Conservation (phyloP, 2,113 vertebrate species). For the Climacteris rufus region DNA sequence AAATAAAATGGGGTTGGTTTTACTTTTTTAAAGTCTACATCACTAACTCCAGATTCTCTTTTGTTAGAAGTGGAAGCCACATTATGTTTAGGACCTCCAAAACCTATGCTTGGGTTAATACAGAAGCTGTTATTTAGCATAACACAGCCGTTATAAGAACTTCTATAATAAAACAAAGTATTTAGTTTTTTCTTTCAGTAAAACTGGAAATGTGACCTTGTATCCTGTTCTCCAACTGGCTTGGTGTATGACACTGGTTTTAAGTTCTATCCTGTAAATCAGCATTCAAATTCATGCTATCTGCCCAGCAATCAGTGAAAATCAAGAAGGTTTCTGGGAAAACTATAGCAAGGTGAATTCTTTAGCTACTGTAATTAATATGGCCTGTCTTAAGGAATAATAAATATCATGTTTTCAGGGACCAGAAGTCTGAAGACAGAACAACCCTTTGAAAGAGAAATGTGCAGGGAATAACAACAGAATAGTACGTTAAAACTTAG, state of each 20-base stretch:
- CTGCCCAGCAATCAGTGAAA: neutral
- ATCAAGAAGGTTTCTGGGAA: neutral
- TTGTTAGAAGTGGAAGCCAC: neutral
- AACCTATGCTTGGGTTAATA: neutral
- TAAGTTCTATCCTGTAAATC: neutral
- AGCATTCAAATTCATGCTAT: neutral
- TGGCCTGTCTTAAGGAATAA: neutral
- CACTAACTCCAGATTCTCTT: neutral
- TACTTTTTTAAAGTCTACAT: neutral
- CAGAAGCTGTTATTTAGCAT: neutral
- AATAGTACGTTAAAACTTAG: neutral
- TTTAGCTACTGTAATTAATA: neutral
- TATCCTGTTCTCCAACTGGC: neutral
- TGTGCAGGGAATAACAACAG: neutral
- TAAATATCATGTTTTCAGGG: neutral
- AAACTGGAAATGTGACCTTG: neutral
- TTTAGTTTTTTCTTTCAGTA: neutral
- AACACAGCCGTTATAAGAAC: neutral
- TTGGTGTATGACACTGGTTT: neutral
- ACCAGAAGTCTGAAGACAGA: neutral
- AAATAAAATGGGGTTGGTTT: neutral
- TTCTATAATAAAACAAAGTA: neutral
- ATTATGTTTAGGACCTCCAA: neutral
- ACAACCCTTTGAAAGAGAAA: neutral
- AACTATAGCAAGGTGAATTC: neutral